Evolutionary conservation across 2,113 vertebrate genomes (phyloP).

Genomic region (Passerina amoena): DNA sequence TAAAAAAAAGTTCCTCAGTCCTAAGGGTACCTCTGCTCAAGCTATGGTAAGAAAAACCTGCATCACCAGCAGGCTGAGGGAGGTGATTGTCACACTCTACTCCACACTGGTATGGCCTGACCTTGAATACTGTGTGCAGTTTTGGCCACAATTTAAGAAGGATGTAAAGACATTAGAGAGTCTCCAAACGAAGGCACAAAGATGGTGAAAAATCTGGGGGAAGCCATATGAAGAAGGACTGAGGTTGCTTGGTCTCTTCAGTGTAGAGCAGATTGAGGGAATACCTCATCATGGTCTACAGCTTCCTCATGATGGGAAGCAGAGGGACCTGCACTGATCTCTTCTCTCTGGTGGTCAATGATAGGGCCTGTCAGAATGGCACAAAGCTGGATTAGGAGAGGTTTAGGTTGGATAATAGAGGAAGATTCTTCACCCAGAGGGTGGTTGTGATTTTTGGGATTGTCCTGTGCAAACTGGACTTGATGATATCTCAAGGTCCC

Average conservation of each 20-base stretch:
- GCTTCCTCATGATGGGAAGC: neutral
- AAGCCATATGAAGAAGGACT: neutral
- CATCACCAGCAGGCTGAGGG: fast-evolving
- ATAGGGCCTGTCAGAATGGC: neutral
- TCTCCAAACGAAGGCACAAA: neutral
- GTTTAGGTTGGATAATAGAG: neutral
- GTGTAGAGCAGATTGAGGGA: neutral
- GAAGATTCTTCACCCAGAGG: neutral
- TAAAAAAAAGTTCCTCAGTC: neutral
- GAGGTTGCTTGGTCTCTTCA: neutral
- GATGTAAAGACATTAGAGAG: neutral
- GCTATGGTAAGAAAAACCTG: neutral
- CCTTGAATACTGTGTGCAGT: neutral
- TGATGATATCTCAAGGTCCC: neutral
- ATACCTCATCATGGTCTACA: neutral
- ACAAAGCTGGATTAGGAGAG: neutral
- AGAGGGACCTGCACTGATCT: neutral
- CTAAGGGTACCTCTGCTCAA: neutral
- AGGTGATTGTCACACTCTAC: neutral
- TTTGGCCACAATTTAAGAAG: neutral
- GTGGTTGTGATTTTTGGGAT: neutral
- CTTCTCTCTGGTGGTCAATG: neutral
- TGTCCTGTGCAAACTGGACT: neutral
- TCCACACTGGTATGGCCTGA: neutral
- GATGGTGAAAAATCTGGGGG: neutral